These are phyloP conservation scores for Limnephilus auricula DNA, from an alignment of 2,888 invertebrate species.

Conservation along the genomic window DNA sequence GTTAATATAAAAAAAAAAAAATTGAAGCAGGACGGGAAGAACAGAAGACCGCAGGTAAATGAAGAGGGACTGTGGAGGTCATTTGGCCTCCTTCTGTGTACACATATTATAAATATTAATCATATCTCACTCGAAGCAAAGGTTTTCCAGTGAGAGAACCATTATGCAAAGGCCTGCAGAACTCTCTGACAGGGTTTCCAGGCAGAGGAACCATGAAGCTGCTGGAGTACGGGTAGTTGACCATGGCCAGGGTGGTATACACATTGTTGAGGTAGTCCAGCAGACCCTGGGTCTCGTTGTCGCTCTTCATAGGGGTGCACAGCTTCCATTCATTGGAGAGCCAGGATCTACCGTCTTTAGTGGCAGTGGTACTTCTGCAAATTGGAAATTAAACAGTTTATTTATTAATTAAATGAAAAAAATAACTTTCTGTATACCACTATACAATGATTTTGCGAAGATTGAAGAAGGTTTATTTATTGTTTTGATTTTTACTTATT, in stretches of 20 bases:
- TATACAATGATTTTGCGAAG: too few species aligned
- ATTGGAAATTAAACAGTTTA: slow-evolving; percentile 19
- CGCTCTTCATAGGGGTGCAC: slow-evolving; percentile 83
- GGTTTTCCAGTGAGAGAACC: slow-evolving; percentile 66
- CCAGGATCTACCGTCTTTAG: slow-evolving; percentile 83
- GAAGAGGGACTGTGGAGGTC: too few species aligned
- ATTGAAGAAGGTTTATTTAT: too few species aligned
- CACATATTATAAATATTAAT: not conserved
- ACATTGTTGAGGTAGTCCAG: slow-evolving; percentile 85
- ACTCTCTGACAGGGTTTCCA: slow-evolving; percentile 86
- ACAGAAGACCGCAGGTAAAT: too few species aligned
- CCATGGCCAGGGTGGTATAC: slow-evolving; percentile 92
- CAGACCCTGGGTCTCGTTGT: slow-evolving; percentile 74
- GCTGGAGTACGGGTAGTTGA: slow-evolving; percentile 94
- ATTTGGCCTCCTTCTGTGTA: too few species aligned
- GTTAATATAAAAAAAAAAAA: too few species aligned
- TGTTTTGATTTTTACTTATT: too few species aligned
- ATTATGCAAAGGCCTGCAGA: slow-evolving; percentile 78
- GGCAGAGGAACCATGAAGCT: slow-evolving; percentile 91
- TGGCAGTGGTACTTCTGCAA: slow-evolving; percentile 74
- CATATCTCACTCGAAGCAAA: slow-evolving; percentile 48
- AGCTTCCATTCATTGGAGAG: slow-evolving; percentile 86
- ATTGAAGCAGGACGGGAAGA: too few species aligned
- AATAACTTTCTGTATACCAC: too few species aligned
- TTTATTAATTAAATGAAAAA: not conserved